Evolutionary conservation across 2,888 invertebrate species (phyloP).

Genomic region (Esperia sulphurella): DNA sequence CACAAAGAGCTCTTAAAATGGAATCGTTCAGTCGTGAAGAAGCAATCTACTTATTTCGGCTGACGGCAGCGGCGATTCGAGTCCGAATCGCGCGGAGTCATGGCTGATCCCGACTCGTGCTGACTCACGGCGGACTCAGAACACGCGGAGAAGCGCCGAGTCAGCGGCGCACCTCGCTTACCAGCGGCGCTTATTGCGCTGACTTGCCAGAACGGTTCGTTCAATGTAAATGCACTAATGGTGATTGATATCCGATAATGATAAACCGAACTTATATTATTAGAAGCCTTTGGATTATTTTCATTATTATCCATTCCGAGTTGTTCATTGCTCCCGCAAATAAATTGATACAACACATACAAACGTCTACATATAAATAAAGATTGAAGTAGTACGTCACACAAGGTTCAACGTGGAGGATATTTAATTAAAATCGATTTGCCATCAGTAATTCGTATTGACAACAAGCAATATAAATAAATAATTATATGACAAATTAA

Average conservation of each 20-base stretch:
- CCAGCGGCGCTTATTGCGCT: constrained; percentile 50
- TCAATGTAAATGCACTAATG: constrained; percentile 51
- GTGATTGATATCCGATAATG: constrained; percentile 60
- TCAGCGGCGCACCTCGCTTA: constrained; percentile 48
- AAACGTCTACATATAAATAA: no score
- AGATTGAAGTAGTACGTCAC: no score
- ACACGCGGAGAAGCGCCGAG: constrained; percentile 40
- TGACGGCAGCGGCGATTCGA: constrained; percentile 45
- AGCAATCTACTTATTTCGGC: constrained; percentile 72
- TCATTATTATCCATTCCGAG: not conserved
- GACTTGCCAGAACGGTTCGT: constrained; percentile 45
- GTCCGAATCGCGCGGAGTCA: constrained; percentile 54
- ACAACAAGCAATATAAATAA: no score
- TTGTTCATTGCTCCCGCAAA: no score
- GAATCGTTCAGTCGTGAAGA: constrained; percentile 62
- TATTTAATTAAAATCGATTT: no score
- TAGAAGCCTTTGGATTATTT: not conserved
- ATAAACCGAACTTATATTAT: constrained; percentile 16
- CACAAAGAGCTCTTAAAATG: constrained; percentile 50
- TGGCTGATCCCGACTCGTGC: constrained; percentile 47
- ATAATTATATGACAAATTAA: no score
- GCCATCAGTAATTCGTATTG: no score
- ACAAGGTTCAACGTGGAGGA: no score
- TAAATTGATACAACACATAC: no score
- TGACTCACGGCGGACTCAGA: constrained; percentile 58